Percentiles rank a stretch among this genome's conserved stretches.
Evolutionary conservation across 2,888 invertebrate genomes (phyloP).

Genomic region (Drosophila atroscutellata): DNA sequence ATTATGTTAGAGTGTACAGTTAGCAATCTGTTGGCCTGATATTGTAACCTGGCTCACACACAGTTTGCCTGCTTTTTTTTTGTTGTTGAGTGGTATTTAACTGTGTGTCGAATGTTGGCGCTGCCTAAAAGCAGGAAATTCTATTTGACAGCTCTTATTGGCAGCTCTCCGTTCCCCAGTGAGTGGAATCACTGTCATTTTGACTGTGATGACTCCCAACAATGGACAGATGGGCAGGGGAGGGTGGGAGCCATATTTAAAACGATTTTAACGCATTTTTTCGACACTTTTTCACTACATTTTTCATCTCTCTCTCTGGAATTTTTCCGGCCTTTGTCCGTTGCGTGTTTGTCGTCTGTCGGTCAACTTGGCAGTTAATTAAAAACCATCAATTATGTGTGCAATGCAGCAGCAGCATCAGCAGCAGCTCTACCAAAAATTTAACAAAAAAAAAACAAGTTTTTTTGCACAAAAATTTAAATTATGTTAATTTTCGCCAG

Average conservation of each 20-base stretch:
- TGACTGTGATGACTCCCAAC: slow-evolving; percentile 19
- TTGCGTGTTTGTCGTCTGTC: slow-evolving; percentile 74
- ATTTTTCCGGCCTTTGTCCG: slow-evolving; percentile 54
- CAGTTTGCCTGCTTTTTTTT: not conserved
- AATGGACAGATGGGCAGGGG: not conserved
- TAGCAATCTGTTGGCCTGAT: slow-evolving; percentile 6
- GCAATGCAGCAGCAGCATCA: not conserved
- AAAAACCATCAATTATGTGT: slow-evolving; percentile 79
- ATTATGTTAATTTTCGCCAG: slow-evolving; percentile 74
- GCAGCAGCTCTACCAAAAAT: slow-evolving; percentile 17
- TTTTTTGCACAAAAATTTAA: slow-evolving; percentile 61
- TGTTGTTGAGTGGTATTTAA: slow-evolving; percentile 5
- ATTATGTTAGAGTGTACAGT: not conserved
- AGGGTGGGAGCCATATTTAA: slow-evolving; percentile 16
- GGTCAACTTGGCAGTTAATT: slow-evolving; percentile 78
- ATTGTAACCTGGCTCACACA: slow-evolving; percentile 17
- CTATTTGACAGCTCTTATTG: slow-evolving; percentile 66
- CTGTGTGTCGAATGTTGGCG: slow-evolving; percentile 21
- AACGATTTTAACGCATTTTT: slow-evolving; percentile 30
- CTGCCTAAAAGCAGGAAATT: slow-evolving; percentile 52
- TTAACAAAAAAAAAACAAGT: slow-evolving; percentile 2
- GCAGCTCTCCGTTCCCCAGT: slow-evolving; percentile 29
- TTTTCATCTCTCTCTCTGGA: not conserved
- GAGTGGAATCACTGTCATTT: slow-evolving; percentile 4
- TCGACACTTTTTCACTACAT: not conserved